Base-by-base conservation (phyloP, 2,113 vertebrate species). In the Cheirogaleus medius region DNA sequence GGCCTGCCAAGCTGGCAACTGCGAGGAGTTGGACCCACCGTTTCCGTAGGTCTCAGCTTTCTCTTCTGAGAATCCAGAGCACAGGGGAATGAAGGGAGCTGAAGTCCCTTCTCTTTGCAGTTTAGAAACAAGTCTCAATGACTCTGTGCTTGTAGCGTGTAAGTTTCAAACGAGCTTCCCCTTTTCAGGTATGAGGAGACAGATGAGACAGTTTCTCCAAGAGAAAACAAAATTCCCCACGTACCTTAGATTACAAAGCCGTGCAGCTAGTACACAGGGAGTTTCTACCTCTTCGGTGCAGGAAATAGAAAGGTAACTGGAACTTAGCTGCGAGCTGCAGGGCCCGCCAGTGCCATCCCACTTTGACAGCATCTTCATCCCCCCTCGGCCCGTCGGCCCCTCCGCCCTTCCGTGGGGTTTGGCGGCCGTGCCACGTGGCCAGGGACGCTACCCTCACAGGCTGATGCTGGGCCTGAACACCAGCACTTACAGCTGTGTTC, bases 141-240 rank as follows among this genome's bases (percentile, higher is more conserved):
- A 32, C 74, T 94, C 37, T 58, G 18, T n/a, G 25, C 13, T 49
- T 49, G 1, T 17, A 81, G 58, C 32, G 15, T 23, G 60, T 78
- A 47, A 76, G 66, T 96, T 96, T 95, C 71, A 94, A 73, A 82
- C 18, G 32, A 91, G 88, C 85, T 97, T 96, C 93, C 91, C 66
- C 78, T 92, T 92, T 77, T 77, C 54, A 84, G 12, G 81, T 71
- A 82, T 27, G 44, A 37, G 17, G 3, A 13, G 21, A 49, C 39
- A 58, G 17, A 63, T 6, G 63, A 90, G 44, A 83, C 64, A 17
- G 64, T 95, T 97, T 96, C 84, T 95, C 80, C 90, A 44, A 69
- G 23, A 94, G 80, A 95, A 94, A 97, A 47, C 56, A 88, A 94
- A 97, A 91, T 87, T 87, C 64, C 85, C 92, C 68, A 1, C 0